These are phyloP conservation scores for Tinea semifulvella DNA, from an alignment of 2,888 invertebrate species.

Conservation along the genomic window DNA sequence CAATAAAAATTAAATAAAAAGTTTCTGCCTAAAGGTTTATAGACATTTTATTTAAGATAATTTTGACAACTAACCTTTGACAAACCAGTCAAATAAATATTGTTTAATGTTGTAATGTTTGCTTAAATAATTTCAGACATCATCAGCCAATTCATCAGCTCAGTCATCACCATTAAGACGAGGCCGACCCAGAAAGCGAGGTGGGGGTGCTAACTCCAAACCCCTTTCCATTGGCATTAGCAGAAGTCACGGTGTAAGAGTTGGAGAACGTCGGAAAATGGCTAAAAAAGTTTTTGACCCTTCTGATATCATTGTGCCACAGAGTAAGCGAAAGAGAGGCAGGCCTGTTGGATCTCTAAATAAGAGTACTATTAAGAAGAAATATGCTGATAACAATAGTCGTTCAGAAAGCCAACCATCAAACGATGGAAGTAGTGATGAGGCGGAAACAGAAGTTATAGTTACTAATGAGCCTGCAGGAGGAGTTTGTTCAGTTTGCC, in stretches of 20 bases:
- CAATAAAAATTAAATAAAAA: no score
- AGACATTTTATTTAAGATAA: no score
- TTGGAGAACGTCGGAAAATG: slow-evolving; percentile 73
- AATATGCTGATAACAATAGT: slow-evolving; percentile 34
- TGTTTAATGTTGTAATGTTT: background rate
- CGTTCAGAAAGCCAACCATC: slow-evolving; percentile 33
- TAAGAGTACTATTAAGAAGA: slow-evolving; percentile 66
- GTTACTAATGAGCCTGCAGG: slow-evolving; percentile 55
- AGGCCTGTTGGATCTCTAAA: slow-evolving; percentile 71
- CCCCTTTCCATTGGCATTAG: slow-evolving; percentile 28
- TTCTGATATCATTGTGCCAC: slow-evolving; percentile 81
- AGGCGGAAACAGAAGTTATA: slow-evolving; percentile 48
- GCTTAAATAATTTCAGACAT: slow-evolving; percentile 30
- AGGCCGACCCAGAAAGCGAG: slow-evolving; percentile 50
- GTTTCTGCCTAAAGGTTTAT: no score
- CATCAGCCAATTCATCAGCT: slow-evolving; percentile 60
- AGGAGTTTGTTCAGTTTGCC: slow-evolving; percentile 71
- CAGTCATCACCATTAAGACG: slow-evolving; percentile 58
- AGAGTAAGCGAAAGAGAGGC: slow-evolving; percentile 74
- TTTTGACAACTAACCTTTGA: no score
- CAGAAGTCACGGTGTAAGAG: slow-evolving; percentile 44
- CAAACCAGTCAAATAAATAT: background rate
- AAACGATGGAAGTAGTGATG: slow-evolving; percentile 53
- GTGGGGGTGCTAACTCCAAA: slow-evolving; percentile 30
- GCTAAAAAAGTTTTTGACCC: slow-evolving; percentile 89